Evolutionary conservation across 2,113 vertebrate species (phyloP), one percentile per base, ranked within the genome.

Genomic region (Tor tambroides): DNA sequence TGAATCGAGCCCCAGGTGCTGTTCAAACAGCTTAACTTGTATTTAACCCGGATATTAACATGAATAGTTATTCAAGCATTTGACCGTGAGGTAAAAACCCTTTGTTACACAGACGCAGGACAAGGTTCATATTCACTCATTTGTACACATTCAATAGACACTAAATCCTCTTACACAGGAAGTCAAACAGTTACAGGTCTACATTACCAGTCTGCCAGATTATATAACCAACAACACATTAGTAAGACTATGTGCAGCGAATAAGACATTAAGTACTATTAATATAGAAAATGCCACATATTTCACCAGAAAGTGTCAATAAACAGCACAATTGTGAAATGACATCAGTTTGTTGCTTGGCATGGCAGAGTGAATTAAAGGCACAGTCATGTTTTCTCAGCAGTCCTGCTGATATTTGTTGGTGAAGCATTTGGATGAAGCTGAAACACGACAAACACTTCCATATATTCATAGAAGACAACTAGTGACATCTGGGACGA

Each of bases 81-180:
- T 85, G 28, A 43, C 76, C 35, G 19, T 85, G 83, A 77, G 72
- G 71, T 88, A 79, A 83, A 81, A 83, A 59, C 46, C 38, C 28
- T 86, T 81, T 84, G 80, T 83, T 65, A 89, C 19, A 65, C 17
- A 80, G 81, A 84, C 46, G 21, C 38, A 49, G 41, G 61, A 84
- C 80, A 32, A 30, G 46, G 35, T 67, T 46, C 26, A 61, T 56
- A 63, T 63, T 89, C 65, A 86, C 67, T 84, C 54, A 61, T 46
- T 81, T 75, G 84, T 35, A 75, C 79, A 88, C 72, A 69, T 85
- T 86, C 85, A 80, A 83, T 46, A 85, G 35, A 88, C 51, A 86
- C n/a, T 49, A 83, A 67, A 83, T 65, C 75, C 80, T 86, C 72
- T 86, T 86, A 84, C 63, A 74, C 28, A 9, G 28, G 17, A 72